These are phyloP conservation scores for Orthosia incerta DNA, from an alignment of 2,888 invertebrate genomes.

Conservation along the genomic window DNA sequence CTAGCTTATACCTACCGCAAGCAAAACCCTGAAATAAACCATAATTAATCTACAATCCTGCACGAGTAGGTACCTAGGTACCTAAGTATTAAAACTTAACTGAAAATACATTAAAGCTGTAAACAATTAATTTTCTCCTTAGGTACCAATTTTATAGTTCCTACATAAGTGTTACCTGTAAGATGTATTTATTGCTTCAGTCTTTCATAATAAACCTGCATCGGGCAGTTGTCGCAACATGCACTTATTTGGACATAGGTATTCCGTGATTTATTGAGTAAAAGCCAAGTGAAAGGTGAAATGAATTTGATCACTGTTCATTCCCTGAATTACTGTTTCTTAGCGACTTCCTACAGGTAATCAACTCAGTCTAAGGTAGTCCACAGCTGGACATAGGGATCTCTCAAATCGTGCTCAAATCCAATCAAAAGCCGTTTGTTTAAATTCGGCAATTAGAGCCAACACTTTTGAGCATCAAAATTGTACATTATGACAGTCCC, in stretches of 20 bases:
- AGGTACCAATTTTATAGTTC: constrained; percentile 10
- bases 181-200: constrained; percentile 20
- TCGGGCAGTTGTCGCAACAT: constrained; percentile 10
- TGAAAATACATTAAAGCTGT: background rate
- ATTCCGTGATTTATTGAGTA: constrained; percentile 35
- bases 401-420: no score
- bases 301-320: background rate
- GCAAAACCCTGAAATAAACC: constrained; percentile 1
- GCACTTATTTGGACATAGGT: constrained; percentile 24
- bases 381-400: no score
- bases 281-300: constrained; percentile 29
- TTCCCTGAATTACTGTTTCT: background rate
- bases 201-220: constrained; percentile 28
- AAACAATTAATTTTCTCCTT: background rate
- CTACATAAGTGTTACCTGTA: background rate
- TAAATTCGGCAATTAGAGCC: no score
- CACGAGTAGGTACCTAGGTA: background rate
- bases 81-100: background rate
- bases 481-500: no score
- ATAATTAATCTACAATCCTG: background rate
- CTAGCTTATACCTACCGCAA: background rate
- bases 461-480: no score
- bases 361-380: no score
- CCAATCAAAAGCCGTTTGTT: no score
- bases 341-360: no score